These are phyloP conservation scores for Trissonchulus sp. DNA, from an alignment of 2,888 invertebrate genomes.

Conservation along the genomic window DNA sequence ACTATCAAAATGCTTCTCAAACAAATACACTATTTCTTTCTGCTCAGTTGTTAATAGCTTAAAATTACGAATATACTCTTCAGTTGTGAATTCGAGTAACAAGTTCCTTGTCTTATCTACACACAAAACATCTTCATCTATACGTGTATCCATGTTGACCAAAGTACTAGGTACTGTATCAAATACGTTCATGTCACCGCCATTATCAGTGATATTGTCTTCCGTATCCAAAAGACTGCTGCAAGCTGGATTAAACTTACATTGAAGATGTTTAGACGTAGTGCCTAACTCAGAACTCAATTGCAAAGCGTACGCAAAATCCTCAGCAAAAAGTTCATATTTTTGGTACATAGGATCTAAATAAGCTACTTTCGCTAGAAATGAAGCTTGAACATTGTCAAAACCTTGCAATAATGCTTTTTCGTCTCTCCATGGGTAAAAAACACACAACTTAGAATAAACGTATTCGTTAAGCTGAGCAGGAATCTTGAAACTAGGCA, in stretches of 20 bases:
- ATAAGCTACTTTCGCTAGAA: background rate
- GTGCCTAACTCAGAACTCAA: background rate
- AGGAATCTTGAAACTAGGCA: background rate
- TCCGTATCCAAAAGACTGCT: background rate
- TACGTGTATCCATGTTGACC: background rate
- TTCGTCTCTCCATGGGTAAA: constrained; percentile 4
- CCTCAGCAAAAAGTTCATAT: background rate
- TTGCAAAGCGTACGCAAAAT: constrained; percentile 16
- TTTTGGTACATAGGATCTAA: background rate
- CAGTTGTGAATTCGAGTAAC: background rate
- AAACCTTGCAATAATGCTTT: background rate
- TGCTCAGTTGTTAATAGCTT: background rate
- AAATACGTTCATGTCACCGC: background rate
- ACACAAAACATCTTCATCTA: no score
- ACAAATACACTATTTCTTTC: background rate
- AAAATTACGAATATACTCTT: background rate
- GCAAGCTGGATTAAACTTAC: no score
- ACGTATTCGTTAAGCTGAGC: background rate
- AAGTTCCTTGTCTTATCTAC: no score
- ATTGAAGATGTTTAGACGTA: no score
- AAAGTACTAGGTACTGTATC: background rate
- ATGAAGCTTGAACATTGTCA: background rate
- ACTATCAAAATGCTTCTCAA: background rate
- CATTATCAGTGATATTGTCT: background rate
- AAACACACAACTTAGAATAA: background rate